Base-by-base conservation (phyloP, 2,888 invertebrate species). In the Apodemia duryi region DNA sequence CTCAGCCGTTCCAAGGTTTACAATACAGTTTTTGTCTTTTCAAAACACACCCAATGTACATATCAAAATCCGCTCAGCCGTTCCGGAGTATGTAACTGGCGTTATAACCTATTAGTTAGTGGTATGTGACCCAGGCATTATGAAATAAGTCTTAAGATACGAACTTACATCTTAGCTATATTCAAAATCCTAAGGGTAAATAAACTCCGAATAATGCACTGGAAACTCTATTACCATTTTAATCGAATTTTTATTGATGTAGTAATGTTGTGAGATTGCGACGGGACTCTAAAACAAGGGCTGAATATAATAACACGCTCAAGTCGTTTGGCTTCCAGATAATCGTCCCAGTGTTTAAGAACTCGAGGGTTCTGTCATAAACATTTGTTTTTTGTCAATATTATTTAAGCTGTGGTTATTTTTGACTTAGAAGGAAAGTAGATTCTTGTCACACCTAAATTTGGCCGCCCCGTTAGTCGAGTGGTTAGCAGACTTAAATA, bases 241-340 rank as follows among this genome's bases (percentile, higher is more conserved):
- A 54, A 54, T 54, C 54, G 54, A 54, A 32, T 32, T 54, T 38
- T 54, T 54, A 54, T 54, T 54, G 11, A 54, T 29, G 54, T 6
- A 28, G 29, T 28, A 29, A 11, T 29, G 11, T 4, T 10, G 54
- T 11, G 29, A 54, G 54, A 29, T 54, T 6, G 28, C 29, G 28
- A 9, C 52, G 52, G 52, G 52, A 52, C 52, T 10, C 52, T 52
- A 52, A 52, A 52, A 52, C 28, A 28, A 28, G 52, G 54, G 54
- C 54, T 54, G 29, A 29, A 11, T 28, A 29, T 54, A 54, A 54
- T 54, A 10, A 54, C 29, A 54, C 29, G 29, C 54, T 54, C 54
- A 54, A 32, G 28, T 54, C 28, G 54, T 10, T 54, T 11, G 46
- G 46, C 32, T 46, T 11, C 4, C 10, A 54, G 54, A 54, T 29